These are phyloP conservation scores for Lysandra coridon DNA, from an alignment of 2,888 invertebrate genomes.

Conservation along the genomic window DNA sequence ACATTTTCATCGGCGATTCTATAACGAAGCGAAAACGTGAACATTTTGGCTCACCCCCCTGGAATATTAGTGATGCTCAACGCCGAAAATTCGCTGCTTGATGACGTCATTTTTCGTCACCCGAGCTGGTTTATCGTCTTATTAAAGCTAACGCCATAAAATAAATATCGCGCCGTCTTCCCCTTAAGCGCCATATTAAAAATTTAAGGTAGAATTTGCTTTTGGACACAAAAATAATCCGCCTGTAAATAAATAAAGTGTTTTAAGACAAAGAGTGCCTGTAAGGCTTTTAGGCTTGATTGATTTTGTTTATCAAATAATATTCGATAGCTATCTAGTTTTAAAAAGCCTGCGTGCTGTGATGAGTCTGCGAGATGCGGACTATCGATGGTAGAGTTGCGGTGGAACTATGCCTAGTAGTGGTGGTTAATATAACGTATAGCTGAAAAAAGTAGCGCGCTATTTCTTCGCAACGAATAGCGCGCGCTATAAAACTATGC, in stretches of 20 bases:
- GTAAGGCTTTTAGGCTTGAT: not conserved
- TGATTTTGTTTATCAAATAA: not conserved
- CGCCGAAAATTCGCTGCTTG: slow-evolving; percentile 57
- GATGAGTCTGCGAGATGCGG: too few relatives aligned
- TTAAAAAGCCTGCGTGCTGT: too few relatives aligned
- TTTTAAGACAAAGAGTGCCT: not conserved
- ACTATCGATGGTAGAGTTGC: too few relatives aligned
- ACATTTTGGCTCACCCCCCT: too few relatives aligned
- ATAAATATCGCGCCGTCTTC: slow-evolving; percentile 52
- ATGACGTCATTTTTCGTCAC: slow-evolving; percentile 67
- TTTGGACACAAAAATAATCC: slow-evolving; percentile 23
- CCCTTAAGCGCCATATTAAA: slow-evolving; percentile 29
- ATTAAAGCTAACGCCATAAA: slow-evolving; percentile 60
- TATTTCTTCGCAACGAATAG: too few relatives aligned
- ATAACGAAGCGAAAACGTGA: too few relatives aligned
- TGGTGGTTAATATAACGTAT: too few relatives aligned
- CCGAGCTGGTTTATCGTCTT: slow-evolving; percentile 60
- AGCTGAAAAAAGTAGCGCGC: too few relatives aligned
- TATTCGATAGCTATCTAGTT: not conserved
- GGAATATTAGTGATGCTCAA: slow-evolving; percentile 39
- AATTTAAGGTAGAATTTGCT: slow-evolving; percentile 19
- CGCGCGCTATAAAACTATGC: too few relatives aligned
- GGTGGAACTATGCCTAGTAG: too few relatives aligned
- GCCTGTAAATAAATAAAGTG: not conserved
- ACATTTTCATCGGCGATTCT: too few relatives aligned